A percentile compares a stretch with the other conserved stretches of the same genome.
These are phyloP conservation scores for Sisyra nigra DNA, from an alignment of 2,888 invertebrate genomes.

Conservation along the genomic window DNA sequence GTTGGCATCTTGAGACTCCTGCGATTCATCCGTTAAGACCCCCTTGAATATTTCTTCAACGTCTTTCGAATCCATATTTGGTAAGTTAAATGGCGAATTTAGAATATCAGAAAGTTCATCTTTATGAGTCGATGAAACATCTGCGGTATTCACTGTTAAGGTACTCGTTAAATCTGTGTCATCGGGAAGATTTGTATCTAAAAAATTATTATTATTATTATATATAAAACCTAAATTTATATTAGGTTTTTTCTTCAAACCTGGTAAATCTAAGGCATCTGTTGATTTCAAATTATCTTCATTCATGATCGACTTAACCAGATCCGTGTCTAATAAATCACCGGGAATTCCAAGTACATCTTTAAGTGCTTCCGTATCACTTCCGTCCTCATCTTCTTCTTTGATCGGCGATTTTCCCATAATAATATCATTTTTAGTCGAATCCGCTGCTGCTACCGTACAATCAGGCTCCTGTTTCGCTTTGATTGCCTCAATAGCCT, in stretches of 20 bases:
- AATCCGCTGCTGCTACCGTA: constrained; percentile 19
- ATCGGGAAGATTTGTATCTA: constrained; percentile 25
- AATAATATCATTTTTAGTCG: constrained; percentile 18
- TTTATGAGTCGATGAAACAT: constrained; percentile 40
- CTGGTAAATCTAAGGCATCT: constrained; percentile 31
- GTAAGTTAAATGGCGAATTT: constrained; percentile 53
- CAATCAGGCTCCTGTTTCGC: constrained; percentile 42
- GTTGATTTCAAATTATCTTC: constrained; percentile 37
- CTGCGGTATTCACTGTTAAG: constrained; percentile 19
- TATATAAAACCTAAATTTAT: background rate
- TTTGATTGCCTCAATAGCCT: constrained; percentile 48
- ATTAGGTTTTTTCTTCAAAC: constrained; percentile 14
- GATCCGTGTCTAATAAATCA: constrained; percentile 46
- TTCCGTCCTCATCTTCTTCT: constrained; percentile 28
- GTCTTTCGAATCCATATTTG: constrained; percentile 80
- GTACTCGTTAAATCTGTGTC: constrained; percentile 25
- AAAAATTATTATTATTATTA: constrained; percentile 10
- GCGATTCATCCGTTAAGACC: constrained; percentile 68
- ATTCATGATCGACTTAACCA: constrained; percentile 52
- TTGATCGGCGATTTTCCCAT: constrained; percentile 9
- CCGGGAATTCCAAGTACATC: constrained; percentile 46
- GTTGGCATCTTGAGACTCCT: constrained; percentile 61
- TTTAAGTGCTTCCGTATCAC: constrained; percentile 43
- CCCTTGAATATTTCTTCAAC: constrained; percentile 87
- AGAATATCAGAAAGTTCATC: constrained; percentile 53